Conservation (phyloP, 2,113 vertebrate species). For the Limnothrissa miodon region DNA sequence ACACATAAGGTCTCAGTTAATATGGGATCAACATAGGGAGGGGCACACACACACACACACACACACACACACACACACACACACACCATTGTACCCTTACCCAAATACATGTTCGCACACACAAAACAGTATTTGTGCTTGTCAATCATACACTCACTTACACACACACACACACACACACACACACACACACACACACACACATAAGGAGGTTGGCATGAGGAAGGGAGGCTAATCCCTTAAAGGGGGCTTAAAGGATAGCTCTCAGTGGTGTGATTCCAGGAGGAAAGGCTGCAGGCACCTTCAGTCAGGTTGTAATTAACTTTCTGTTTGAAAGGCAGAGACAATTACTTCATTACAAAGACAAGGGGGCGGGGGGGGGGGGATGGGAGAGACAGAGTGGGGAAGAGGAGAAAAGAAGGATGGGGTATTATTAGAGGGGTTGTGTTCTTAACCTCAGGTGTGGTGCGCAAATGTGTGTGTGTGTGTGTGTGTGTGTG, state of each 20-base stretch:
- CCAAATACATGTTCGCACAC: background rate
- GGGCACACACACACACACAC: background rate
- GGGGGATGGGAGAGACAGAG: conserved; percentile 25
- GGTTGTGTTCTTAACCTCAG: conserved; percentile 29
- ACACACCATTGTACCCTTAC: background rate
- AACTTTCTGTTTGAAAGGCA: conserved; percentile 61
- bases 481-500: too few relatives aligned
- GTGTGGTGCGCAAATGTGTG: too few relatives aligned
- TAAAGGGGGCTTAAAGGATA: conserved; percentile 70
- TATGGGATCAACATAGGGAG: background rate
- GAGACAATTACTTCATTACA: conserved; percentile 60
- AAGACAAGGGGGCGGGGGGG: conserved; percentile 49
- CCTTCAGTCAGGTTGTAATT: conserved; percentile 64
- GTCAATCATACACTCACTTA: conserved; percentile 9
- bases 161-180: conserved; percentile 50
- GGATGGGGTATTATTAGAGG: conserved; percentile 15
- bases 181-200: conserved; percentile 37
- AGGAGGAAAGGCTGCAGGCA: conserved; percentile 51
- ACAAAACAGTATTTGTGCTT: background rate
- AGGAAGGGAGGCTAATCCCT: conserved; percentile 58
- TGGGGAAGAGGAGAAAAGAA: background rate
- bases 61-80: background rate
- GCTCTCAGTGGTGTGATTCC: conserved; percentile 54
- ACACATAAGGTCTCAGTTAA: background rate
- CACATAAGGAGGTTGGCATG: background rate